A percentile compares a stretch with the other conserved stretches of the same genome.
Evolutionary conservation across 1,140 invertebrate species (phyloP).

Genomic region (Scaptomyza graminum): DNA sequence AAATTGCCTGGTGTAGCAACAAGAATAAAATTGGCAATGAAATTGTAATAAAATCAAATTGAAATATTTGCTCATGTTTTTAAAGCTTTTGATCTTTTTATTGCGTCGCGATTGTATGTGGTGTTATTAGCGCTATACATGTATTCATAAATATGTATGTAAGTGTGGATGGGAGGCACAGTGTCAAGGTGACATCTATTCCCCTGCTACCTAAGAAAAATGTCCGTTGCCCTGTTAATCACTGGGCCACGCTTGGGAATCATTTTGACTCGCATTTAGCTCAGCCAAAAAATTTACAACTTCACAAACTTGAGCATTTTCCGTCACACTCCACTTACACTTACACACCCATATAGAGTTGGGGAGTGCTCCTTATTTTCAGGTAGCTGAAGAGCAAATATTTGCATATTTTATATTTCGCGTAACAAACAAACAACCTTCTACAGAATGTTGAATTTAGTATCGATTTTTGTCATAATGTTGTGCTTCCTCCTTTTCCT

Average conservation of each 20-base stretch:
- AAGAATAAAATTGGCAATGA: slow-evolving; percentile 25
- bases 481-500: slow-evolving; percentile 24
- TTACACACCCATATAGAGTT: slow-evolving; percentile 9
- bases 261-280: slow-evolving; percentile 42
- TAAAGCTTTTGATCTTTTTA: slow-evolving; percentile 78
- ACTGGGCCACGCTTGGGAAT: slow-evolving; percentile 26
- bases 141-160: neutral
- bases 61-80: slow-evolving; percentile 77
- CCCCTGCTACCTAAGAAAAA: slow-evolving; percentile 35
- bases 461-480: slow-evolving; percentile 67
- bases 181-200: slow-evolving; percentile 68
- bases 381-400: slow-evolving; percentile 73
- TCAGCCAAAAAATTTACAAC: slow-evolving; percentile 41
- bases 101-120: slow-evolving; percentile 53
- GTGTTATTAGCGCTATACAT: slow-evolving; percentile 66
- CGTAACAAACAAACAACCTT: slow-evolving; percentile 66
- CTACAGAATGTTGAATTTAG: slow-evolving; percentile 71
- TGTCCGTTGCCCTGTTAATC: slow-evolving; percentile 63
- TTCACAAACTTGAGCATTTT: slow-evolving; percentile 64
- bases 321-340: slow-evolving; percentile 23
- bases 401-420: slow-evolving; percentile 81
- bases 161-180: neutral
- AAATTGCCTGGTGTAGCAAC: slow-evolving; percentile 28
- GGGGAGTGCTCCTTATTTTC: slow-evolving; percentile 52
- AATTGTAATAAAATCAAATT: slow-evolving; percentile 71